phyloP scores from a whole-genome alignment of 1,140 invertebrate genomes.

The Rhopalosiphum maidis region DNA sequence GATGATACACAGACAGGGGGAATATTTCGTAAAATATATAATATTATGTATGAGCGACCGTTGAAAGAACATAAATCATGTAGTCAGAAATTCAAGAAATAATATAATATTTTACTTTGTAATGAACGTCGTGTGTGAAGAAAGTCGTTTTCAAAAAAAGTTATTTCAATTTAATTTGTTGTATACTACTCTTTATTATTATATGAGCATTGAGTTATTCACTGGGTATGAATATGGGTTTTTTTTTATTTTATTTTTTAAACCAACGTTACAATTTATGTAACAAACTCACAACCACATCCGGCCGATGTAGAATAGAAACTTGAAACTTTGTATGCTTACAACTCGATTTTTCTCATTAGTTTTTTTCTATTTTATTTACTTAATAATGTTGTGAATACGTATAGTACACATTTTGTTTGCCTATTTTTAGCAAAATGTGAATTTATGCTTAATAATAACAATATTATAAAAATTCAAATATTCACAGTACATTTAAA shows the following conservation, averaged over 20 bases:
- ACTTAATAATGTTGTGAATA: background rate
- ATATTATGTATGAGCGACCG: background rate
- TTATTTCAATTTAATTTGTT: background rate
- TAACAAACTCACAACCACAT: background rate
- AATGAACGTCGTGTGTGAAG: background rate
- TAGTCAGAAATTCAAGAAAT: slow-evolving; percentile 17
- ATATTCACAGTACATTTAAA: too few species aligned
- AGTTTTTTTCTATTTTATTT: background rate
- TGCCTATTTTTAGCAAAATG: background rate
- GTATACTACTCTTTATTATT: background rate
- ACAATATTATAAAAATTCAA: too few species aligned
- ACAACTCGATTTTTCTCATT: background rate
- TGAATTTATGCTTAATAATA: too few species aligned
- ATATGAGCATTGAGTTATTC: background rate
- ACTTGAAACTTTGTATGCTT: background rate
- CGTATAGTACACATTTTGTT: background rate
- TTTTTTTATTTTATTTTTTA: background rate
- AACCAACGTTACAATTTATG: slow-evolving; percentile 4
- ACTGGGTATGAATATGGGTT: background rate
- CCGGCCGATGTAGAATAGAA: background rate
- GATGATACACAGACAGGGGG: background rate
- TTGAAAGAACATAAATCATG: slow-evolving; percentile 46
- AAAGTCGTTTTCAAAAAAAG: slow-evolving; percentile 26
- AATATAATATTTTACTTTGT: background rate
- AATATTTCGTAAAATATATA: slow-evolving; percentile 6